Conservation (phyloP, 2,113 vertebrate genomes). For the Misgurnus mizolepis region DNA sequence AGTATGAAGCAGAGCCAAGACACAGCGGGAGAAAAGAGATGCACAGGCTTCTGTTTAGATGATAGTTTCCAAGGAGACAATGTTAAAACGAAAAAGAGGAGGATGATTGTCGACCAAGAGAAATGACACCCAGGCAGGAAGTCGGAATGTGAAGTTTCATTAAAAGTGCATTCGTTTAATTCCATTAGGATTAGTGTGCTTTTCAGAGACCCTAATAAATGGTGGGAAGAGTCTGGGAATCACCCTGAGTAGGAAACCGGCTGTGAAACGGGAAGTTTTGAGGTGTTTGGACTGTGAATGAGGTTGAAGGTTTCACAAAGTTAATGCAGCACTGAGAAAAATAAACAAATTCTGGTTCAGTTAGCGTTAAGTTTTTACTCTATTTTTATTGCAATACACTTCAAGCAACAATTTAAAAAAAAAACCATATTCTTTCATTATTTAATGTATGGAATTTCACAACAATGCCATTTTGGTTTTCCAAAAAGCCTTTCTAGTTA, state of each 20-base stretch:
- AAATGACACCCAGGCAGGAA: slow-evolving; percentile 66
- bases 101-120: slow-evolving; percentile 70
- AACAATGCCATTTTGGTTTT: too few species aligned
- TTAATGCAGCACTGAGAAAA: slow-evolving; percentile 14
- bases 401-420: too few species aligned
- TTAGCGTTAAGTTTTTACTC: neutral
- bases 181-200: slow-evolving; percentile 75
- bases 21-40: slow-evolving; percentile 15
- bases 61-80: slow-evolving; percentile 87
- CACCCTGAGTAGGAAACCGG: slow-evolving; percentile 20
- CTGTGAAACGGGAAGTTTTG: neutral
- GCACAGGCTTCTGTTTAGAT: slow-evolving; percentile 84
- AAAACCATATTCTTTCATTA: too few species aligned
- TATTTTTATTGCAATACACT: too few species aligned
- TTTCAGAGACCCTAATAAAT: slow-evolving; percentile 35
- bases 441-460: too few species aligned
- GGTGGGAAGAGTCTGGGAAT: slow-evolving; percentile 40
- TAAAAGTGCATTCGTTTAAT: slow-evolving; percentile 77
- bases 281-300: slow-evolving; percentile 20
- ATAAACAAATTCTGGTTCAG: too few species aligned
- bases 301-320: slow-evolving; percentile 21
- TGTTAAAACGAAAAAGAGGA: slow-evolving; percentile 74
- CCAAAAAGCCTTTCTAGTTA: too few species aligned
- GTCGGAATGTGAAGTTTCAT: slow-evolving; percentile 65
- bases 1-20: slow-evolving; percentile 32